Evolutionary conservation across 30 jellyfish, hydroid and myxozoan genomes (phyloP), one percentile per base, ranked within the genome.

Genomic region (Chrysaora quinquecirrha): DNA sequence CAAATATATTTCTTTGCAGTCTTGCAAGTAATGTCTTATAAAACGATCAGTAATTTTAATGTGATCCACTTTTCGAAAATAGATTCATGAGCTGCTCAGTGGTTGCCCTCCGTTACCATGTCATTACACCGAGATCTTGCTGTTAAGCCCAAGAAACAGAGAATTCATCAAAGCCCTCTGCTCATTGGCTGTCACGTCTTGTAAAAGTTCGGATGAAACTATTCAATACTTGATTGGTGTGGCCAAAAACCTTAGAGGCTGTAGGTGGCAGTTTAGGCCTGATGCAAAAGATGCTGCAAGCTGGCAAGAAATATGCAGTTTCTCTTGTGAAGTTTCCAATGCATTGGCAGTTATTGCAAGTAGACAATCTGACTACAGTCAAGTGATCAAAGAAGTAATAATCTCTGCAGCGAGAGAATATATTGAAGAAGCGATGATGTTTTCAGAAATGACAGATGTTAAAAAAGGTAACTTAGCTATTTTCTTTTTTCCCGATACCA

Each of bases 61-160:
- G 0, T 60, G 20, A 23, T 30, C 19, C 23, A 32, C 29, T 71
- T 23, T n/a, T n/a, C n/a, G n/a, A n/a, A n/a, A n/a, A n/a, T 68
- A 90, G 98, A 85, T 90, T 29, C 52, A 85, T 73, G 48, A 79
- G 67, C 91, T 91, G 24, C 80, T 85, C 19, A 30, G 60, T 48
- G 60, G 78, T 48, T 91, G 98, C 43, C 98, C 98, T 10, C 82
- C 80, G 23, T 22, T 80, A 22, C 95, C 95, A 49, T 82, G 88
- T 16, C 88, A 84, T 32, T 75, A 60, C 35, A 76, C 91, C 1
- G 95, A 80, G 48, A 72, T 75, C 25, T 72, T 91, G 25, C 88
- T 43, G 24, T 43, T 91, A 31, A 81, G 68, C 38, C 85, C 82
- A 0, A 25, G 88, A 20, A 83, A 70, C 65, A 46, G 85, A 66